phyloP scores from a whole-genome alignment of 2,888 invertebrate species.

The Meganola albula region DNA sequence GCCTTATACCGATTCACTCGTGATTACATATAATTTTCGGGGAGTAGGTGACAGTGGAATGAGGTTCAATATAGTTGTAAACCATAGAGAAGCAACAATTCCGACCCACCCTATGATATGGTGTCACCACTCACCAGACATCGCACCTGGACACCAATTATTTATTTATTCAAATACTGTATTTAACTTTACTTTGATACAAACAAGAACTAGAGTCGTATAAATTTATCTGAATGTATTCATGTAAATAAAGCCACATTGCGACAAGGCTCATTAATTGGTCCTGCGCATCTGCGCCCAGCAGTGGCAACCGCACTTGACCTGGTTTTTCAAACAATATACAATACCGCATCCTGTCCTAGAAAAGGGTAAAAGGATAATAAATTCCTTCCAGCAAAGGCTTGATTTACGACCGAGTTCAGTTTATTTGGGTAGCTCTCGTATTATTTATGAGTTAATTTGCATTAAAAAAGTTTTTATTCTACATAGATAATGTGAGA shows the following conservation, averaged over 20 bases:
- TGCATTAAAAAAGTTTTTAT: constrained; percentile 27
- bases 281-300: constrained; percentile 14
- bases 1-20: too few relatives aligned
- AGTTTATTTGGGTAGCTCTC: constrained; percentile 26
- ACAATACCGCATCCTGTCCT: constrained; percentile 31
- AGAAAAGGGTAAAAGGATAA: constrained; percentile 40
- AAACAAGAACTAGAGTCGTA: too few relatives aligned
- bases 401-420: constrained; percentile 42
- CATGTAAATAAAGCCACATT: constrained; percentile 14
- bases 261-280: constrained; percentile 16
- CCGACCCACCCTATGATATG: too few relatives aligned
- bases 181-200: too few relatives aligned
- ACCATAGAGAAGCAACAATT: too few relatives aligned
- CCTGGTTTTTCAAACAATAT: constrained; percentile 30
- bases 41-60: too few relatives aligned
- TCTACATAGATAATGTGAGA: constrained; percentile 14
- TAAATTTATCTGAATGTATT: too few relatives aligned
- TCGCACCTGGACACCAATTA: too few relatives aligned
- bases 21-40: too few relatives aligned
- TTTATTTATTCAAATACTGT: too few relatives aligned
- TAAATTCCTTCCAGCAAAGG: constrained; percentile 40
- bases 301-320: constrained; percentile 24
- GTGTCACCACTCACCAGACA: too few relatives aligned
- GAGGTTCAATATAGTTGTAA: too few relatives aligned
- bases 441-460: constrained; percentile 33